Conservation (phyloP, 2,888 invertebrate genomes). For the Microdon myrmicae region DNA sequence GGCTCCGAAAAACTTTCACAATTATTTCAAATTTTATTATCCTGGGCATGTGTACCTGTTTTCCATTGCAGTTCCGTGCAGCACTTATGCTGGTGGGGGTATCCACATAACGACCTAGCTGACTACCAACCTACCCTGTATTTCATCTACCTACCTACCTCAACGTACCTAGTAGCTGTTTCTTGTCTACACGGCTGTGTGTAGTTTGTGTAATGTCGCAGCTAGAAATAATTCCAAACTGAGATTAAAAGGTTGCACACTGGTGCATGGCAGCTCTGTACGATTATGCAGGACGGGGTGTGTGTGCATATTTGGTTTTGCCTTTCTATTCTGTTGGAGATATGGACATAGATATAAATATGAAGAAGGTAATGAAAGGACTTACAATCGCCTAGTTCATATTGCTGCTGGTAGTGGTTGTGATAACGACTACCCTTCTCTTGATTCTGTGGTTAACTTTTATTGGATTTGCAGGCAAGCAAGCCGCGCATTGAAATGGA, state of each 20-base stretch:
- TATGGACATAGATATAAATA: conserved; percentile 30
- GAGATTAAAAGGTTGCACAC: conserved; percentile 39
- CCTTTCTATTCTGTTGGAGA: no score
- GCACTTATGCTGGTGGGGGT: background rate
- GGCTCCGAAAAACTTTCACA: conserved; percentile 44
- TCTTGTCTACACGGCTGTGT: no score
- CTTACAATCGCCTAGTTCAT: conserved; percentile 24
- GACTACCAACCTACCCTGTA: no score
- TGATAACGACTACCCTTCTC: conserved; percentile 4
- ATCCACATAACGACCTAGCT: no score
- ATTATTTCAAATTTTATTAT: conserved; percentile 44
- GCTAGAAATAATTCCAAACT: conserved; percentile 35
- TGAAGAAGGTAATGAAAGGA: conserved; percentile 44
- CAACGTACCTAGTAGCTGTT: no score
- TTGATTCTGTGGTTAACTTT: conserved; percentile 1
- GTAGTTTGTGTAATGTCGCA: conserved; percentile 8
- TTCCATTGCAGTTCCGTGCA: background rate
- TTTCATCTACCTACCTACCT: no score
- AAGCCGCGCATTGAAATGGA: conserved; percentile 34
- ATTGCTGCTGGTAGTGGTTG: conserved; percentile 4
- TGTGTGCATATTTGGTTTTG: no score
- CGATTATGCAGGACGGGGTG: no score
- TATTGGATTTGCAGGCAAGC: conserved; percentile 38
- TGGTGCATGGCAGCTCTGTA: no score
- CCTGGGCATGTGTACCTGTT: conserved; percentile 4